Evolutionary conservation across 2,888 invertebrate species (phyloP).

Genomic region (Callyntrura guangdongensis): DNA sequence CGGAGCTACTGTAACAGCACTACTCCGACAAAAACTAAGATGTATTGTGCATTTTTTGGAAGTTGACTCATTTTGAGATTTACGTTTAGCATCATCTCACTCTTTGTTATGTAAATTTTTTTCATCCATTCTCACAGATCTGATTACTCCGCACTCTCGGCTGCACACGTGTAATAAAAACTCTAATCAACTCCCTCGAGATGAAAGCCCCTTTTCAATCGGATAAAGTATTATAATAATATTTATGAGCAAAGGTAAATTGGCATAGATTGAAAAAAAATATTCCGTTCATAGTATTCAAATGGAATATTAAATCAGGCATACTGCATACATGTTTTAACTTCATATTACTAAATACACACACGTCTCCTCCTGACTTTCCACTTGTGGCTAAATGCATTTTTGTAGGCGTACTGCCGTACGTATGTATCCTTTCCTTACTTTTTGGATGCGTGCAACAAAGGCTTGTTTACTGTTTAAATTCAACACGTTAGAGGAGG

Average conservation of each 20-base stretch:
- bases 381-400: background rate
- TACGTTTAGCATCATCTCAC: background rate
- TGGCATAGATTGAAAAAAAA: slow-evolving; percentile 33
- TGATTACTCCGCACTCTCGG: background rate
- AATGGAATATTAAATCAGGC: slow-evolving; percentile 4
- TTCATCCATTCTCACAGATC: background rate
- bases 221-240: background rate
- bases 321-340: background rate
- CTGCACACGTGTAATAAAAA: background rate
- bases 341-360: background rate
- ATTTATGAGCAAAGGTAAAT: slow-evolving; percentile 15
- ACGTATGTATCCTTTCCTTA: slow-evolving; percentile 39
- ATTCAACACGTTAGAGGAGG: slow-evolving; percentile 40
- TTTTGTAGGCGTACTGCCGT: slow-evolving; percentile 34
- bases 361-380: background rate
- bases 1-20: slow-evolving; percentile 20
- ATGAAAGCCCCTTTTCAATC: slow-evolving; percentile 11
- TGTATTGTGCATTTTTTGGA: slow-evolving; percentile 70
- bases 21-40: slow-evolving; percentile 25
- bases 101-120: background rate
- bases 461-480: slow-evolving; percentile 6
- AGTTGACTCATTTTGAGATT: slow-evolving; percentile 43
- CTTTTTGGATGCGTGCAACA: slow-evolving; percentile 23
- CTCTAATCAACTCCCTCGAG: background rate
- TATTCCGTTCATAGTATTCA: background rate